These are phyloP conservation scores for Eubucco bourcierii DNA, from an alignment of 2,113 vertebrate genomes.

Conservation along the genomic window DNA sequence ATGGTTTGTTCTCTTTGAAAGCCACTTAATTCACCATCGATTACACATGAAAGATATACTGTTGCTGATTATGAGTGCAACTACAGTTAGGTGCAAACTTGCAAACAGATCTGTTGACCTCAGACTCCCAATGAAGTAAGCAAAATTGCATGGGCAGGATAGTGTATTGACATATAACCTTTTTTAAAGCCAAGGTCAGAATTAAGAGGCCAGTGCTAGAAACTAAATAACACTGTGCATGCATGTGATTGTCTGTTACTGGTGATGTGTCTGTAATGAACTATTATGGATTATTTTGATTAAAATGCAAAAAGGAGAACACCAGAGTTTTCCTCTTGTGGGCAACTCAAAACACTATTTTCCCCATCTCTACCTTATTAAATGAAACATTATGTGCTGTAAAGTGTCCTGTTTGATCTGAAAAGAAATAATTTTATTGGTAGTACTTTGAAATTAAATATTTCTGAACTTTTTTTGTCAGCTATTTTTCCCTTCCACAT, in stretches of 20 bases:
- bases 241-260: not conserved
- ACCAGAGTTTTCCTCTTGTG: not conserved
- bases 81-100: not conserved
- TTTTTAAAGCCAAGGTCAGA: not conserved
- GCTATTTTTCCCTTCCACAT: not conserved
- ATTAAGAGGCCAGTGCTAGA: not conserved
- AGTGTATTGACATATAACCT: not conserved
- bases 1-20: not conserved
- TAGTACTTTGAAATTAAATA: not conserved
- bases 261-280: not conserved
- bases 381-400: not conserved
- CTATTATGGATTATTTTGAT: not conserved
- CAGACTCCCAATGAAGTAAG: not conserved
- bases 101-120: not conserved
- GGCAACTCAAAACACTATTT: not conserved
- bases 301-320: not conserved
- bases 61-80: not conserved
- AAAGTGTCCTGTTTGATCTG: not conserved
- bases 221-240: not conserved
- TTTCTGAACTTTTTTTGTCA: not conserved
- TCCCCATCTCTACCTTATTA: not conserved
- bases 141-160: not conserved
- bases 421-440: not conserved
- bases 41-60: not conserved
- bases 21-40: not conserved